phyloP scores from a whole-genome alignment of 64 coral and sea anemone species.

The Montipora efflorescens region DNA sequence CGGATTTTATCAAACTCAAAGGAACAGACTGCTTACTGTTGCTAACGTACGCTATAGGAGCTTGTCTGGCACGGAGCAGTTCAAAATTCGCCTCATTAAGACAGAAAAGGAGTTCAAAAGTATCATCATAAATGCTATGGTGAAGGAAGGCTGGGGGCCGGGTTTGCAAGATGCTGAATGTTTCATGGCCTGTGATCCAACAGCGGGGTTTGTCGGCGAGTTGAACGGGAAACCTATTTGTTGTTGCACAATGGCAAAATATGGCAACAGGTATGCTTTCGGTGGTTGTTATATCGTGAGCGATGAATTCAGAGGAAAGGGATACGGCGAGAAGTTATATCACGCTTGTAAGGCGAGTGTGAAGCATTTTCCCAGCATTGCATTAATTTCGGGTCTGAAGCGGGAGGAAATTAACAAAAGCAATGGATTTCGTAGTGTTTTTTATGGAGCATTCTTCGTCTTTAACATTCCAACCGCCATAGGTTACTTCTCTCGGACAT shows the following conservation, averaged over 20 bases:
- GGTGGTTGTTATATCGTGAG: neutral
- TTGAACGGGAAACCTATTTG: conserved; percentile 14
- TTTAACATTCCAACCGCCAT: neutral
- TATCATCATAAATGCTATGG: neutral
- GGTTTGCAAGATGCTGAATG: neutral
- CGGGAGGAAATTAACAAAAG: neutral
- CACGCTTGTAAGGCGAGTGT: neutral
- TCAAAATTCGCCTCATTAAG: neutral
- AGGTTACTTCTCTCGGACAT: neutral
- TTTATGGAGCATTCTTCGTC: neutral
- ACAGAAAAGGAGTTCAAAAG: neutral
- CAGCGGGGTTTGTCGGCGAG: conserved; percentile 2
- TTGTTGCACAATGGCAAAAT: neutral
- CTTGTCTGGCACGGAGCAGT: neutral
- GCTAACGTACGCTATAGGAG: neutral
- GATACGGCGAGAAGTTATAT: neutral
- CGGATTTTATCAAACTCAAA: neutral
- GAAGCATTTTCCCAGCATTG: neutral
- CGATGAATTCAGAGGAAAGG: conserved; percentile 1
- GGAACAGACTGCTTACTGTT: neutral
- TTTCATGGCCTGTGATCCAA: conserved; percentile 12
- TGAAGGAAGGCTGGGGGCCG: neutral
- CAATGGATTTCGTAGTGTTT: neutral
- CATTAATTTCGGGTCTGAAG: neutral
- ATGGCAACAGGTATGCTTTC: neutral